Conservation (phyloP, 2,888 invertebrate genomes). For the Tetranychus truncatus region DNA sequence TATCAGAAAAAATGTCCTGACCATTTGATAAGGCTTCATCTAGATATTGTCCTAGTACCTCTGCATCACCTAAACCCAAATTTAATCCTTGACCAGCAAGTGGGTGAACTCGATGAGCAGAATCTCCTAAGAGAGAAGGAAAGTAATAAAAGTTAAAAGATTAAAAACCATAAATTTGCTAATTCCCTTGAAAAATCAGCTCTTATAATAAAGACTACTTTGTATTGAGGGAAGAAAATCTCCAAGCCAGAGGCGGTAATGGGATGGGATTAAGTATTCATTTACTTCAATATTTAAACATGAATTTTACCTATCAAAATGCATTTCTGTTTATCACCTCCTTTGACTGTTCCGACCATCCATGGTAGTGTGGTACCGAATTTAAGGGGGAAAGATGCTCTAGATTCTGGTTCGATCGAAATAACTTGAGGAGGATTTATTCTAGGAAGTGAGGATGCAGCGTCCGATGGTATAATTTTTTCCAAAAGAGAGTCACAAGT, state of each 20-base stretch:
- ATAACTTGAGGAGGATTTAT: constrained; percentile 34
- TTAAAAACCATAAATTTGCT: too few species aligned
- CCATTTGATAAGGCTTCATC: constrained; percentile 54
- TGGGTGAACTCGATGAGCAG: constrained; percentile 64
- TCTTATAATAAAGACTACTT: too few species aligned
- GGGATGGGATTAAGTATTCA: background rate
- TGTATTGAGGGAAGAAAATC: too few species aligned
- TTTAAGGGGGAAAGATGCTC: constrained; percentile 37
- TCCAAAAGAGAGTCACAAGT: background rate
- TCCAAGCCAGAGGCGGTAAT: background rate
- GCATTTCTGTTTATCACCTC: constrained; percentile 30
- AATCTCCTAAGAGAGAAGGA: constrained; percentile 41
- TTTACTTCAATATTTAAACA: background rate
- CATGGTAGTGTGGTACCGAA: constrained; percentile 37
- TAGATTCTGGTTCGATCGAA: constrained; percentile 31
- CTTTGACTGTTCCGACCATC: constrained; percentile 35
- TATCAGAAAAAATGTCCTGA: constrained; percentile 38
- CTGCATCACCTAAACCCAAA: constrained; percentile 83
- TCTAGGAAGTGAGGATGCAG: background rate
- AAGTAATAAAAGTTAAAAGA: background rate
- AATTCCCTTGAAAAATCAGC: too few species aligned
- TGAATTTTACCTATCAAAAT: constrained; percentile 13
- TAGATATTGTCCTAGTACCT: constrained; percentile 49
- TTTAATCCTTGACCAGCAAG: constrained; percentile 95
- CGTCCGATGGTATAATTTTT: constrained; percentile 4